Evolutionary conservation across 2,797 vertebrate species (phyloP).

Genomic region (Trichosurus vulpecula): DNA sequence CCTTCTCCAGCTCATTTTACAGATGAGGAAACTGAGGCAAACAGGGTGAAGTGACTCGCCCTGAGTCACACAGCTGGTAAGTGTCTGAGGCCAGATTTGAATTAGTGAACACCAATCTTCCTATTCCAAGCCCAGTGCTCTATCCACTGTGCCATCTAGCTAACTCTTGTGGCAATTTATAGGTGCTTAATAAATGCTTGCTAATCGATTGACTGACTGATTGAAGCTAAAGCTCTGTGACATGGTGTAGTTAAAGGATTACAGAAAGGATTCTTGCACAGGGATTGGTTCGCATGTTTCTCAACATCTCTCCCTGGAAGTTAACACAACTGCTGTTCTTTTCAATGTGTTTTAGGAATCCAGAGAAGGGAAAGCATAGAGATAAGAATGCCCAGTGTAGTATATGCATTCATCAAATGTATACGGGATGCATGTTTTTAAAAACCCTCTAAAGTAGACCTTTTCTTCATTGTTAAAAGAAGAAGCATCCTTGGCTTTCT

Average conservation of each 20-base stretch:
- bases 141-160: not conserved
- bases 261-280: not conserved
- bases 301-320: not conserved
- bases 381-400: too few species aligned
- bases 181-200: not conserved
- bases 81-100: not conserved
- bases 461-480: not conserved
- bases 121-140: not conserved
- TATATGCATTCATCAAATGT: not conserved
- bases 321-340: not conserved
- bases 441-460: not conserved
- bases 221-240: not conserved
- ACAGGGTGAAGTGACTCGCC: not conserved
- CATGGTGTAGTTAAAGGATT: not conserved
- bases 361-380: not conserved
- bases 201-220: not conserved
- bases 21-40: not conserved
- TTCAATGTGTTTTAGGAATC: not conserved
- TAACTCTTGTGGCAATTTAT: not conserved
- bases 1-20: not conserved
- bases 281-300: not conserved
- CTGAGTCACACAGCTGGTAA: not conserved
- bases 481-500: rapidly evolving
- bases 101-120: not conserved
- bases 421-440: not conserved